Conservation (phyloP, 2,888 invertebrate species). For the Catocala sponsa region DNA sequence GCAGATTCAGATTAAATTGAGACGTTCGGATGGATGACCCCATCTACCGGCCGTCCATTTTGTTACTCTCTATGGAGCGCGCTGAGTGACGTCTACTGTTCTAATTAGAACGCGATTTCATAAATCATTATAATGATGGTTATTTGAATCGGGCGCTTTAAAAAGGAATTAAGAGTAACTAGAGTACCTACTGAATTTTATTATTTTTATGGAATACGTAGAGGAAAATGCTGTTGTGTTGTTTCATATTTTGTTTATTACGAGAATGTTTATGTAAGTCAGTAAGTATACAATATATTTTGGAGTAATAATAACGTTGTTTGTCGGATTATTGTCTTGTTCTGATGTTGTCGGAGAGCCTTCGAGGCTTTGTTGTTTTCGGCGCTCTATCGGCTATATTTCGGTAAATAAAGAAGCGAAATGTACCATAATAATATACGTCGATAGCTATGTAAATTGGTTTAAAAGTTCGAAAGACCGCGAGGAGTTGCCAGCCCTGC, state of each 20-base stretch:
- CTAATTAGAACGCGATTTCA: constrained; percentile 71
- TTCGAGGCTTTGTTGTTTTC: constrained; percentile 28
- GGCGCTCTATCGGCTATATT: constrained; percentile 3
- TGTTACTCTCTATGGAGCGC: constrained; percentile 61
- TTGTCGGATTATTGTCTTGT: constrained; percentile 39
- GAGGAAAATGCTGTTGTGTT: constrained; percentile 9
- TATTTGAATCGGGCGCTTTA: constrained; percentile 53
- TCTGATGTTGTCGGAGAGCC: constrained; percentile 20
- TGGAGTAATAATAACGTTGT: constrained; percentile 32
- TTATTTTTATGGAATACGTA: neutral
- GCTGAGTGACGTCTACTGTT: constrained; percentile 68
- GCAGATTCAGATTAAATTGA: constrained; percentile 46
- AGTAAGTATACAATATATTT: constrained; percentile 27
- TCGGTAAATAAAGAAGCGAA: constrained; percentile 13
- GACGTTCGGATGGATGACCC: constrained; percentile 56
- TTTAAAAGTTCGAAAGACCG: constrained; percentile 12
- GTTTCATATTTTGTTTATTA: neutral
- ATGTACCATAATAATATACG: neutral
- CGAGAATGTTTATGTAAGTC: constrained; percentile 12
- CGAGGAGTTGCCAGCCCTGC: constrained; percentile 35
- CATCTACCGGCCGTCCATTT: constrained; percentile 56
- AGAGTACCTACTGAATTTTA: constrained; percentile 1
- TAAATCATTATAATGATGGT: constrained; percentile 73
- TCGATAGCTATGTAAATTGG: constrained; percentile 17
- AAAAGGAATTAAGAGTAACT: constrained; percentile 47